A percentile compares a stretch with the other conserved stretches of the same genome.
Conservation (phyloP, 1,140 invertebrate genomes). For the Drosophila orosa region DNA sequence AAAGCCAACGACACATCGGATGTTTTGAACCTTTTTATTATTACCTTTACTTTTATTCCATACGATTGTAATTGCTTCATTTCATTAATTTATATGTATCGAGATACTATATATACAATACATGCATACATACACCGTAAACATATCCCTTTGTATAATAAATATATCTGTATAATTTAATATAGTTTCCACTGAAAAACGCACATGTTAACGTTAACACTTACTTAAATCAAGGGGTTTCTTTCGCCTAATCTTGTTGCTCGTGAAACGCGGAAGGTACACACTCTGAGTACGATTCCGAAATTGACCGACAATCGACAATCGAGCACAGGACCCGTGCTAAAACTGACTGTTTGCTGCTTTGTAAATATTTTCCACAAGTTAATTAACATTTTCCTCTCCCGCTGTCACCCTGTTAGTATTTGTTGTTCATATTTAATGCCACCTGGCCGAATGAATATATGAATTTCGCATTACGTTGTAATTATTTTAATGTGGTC, state of each 20-base stretch:
- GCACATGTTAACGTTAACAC: slow-evolving; percentile 65
- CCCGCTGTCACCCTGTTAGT: slow-evolving; percentile 11
- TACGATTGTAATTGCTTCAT: slow-evolving; percentile 83
- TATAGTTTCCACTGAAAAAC: slow-evolving; percentile 64
- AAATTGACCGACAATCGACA: slow-evolving; percentile 70
- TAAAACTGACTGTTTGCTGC: slow-evolving; percentile 5
- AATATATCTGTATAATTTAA: slow-evolving; percentile 56
- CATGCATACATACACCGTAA: slow-evolving; percentile 68
- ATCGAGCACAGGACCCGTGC: slow-evolving; percentile 31
- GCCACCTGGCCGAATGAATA: slow-evolving; percentile 32
- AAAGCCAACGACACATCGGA: slow-evolving; percentile 33
- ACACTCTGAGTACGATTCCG: slow-evolving; percentile 46
- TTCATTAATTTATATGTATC: slow-evolving; percentile 78
- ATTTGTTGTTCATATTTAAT: slow-evolving; percentile 41
- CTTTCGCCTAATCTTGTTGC: background rate
- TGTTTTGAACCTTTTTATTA: slow-evolving; percentile 73
- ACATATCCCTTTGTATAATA: slow-evolving; percentile 56
- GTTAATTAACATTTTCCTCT: slow-evolving; percentile 43
- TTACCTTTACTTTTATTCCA: slow-evolving; percentile 61
- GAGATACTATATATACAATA: slow-evolving; percentile 62
- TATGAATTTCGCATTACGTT: slow-evolving; percentile 41
- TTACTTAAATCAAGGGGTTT: slow-evolving; percentile 49
- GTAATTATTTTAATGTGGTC: slow-evolving; percentile 29
- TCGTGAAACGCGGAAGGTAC: slow-evolving; percentile 45
- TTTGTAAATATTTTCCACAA: slow-evolving; percentile 39